phyloP scores from a whole-genome alignment of 2,797 vertebrate genomes.

The Pipistrellus pipistrellus region DNA sequence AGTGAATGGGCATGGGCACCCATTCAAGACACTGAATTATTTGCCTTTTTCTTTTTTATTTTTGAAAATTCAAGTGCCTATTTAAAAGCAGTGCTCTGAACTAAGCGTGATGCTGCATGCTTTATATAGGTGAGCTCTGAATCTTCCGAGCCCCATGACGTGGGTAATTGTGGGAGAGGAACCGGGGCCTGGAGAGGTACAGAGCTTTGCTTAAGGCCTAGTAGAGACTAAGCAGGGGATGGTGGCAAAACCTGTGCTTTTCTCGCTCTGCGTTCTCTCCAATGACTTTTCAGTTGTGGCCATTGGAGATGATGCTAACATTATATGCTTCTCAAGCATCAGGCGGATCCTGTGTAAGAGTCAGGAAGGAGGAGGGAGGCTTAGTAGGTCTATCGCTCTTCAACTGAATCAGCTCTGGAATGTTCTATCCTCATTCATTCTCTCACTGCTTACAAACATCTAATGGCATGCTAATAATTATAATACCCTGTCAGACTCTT shows the following conservation, averaged over 20 bases:
- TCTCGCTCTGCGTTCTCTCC: fast-evolving
- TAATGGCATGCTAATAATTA: neutral
- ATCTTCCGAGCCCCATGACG: neutral
- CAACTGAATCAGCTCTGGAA: neutral
- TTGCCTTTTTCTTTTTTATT: slow-evolving; percentile 1
- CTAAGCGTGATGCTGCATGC: fast-evolving
- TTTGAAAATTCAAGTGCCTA: neutral
- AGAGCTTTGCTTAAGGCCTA: neutral
- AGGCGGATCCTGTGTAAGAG: fast-evolving
- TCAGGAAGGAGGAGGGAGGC: neutral
- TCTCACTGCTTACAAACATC: neutral
- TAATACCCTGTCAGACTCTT: neutral
- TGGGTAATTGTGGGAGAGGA: neutral
- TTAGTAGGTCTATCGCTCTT: neutral
- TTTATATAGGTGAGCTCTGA: neutral
- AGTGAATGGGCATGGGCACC: neutral
- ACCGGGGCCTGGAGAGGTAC: no score
- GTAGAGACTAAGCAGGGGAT: fast-evolving
- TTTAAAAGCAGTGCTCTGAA: neutral
- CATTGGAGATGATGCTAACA: neutral
- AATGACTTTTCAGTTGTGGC: neutral
- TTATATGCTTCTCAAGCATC: neutral
- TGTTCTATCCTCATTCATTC: neutral
- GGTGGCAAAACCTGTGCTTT: neutral
- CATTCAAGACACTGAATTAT: neutral